These are phyloP conservation scores for Ancistrus triradiatus DNA, from an alignment of 2,113 vertebrate genomes.

Conservation along the genomic window DNA sequence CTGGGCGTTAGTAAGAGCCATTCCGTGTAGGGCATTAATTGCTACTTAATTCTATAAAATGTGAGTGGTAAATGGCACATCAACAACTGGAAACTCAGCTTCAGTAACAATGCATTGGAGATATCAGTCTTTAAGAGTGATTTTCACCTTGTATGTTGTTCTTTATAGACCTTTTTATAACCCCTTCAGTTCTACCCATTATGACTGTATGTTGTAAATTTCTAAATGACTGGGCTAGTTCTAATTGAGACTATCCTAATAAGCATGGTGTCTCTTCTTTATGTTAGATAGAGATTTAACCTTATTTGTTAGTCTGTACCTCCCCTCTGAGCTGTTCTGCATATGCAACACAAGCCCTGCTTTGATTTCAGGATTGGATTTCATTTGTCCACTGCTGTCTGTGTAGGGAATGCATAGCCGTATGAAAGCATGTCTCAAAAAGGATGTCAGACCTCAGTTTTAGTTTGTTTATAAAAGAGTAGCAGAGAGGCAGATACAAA, in stretches of 20 bases:
- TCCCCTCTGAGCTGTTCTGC: neutral
- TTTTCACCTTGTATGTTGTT: neutral
- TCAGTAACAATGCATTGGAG: neutral
- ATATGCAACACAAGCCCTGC: neutral
- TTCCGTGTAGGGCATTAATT: slow-evolving; percentile 40
- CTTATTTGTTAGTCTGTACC: neutral
- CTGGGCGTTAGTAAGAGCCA: slow-evolving; percentile 11
- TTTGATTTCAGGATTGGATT: slow-evolving; percentile 1
- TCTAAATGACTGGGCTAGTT: too few relatives aligned
- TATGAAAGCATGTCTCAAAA: too few relatives aligned
- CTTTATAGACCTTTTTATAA: neutral
- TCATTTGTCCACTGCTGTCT: neutral
- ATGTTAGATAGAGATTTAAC: neutral
- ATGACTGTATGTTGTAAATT: too few relatives aligned
- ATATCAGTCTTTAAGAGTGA: neutral
- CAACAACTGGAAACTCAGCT: slow-evolving; percentile 3
- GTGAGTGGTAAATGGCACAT: slow-evolving; percentile 32
- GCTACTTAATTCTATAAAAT: slow-evolving; percentile 31
- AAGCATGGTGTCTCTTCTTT: neutral
- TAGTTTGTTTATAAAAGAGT: slow-evolving; percentile 27
- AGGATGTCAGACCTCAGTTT: too few relatives aligned
- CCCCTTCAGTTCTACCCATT: too few relatives aligned
- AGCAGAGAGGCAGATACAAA: too few relatives aligned
- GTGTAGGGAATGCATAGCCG: neutral
- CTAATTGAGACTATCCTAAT: too few relatives aligned